Percentiles rank a stretch among this genome's conserved stretches.
Evolutionary conservation across 2,113 vertebrate species (phyloP).

Genomic region (Gobius niger): DNA sequence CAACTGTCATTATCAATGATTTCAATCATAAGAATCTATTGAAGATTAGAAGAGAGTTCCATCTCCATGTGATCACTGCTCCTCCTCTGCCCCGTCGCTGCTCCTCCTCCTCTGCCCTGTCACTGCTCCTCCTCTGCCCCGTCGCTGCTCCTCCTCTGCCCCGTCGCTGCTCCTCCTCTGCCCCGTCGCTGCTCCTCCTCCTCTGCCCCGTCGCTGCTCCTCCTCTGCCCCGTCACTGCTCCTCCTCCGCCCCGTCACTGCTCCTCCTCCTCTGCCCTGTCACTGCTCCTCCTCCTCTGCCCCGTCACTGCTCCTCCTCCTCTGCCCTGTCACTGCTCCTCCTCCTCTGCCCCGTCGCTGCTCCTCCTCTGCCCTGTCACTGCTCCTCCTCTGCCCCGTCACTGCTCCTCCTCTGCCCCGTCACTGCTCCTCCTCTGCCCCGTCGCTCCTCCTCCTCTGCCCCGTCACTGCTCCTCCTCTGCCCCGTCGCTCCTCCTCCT

Average conservation of each 20-base stretch:
- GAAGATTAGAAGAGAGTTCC: no score
- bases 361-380: not conserved
- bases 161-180: not conserved
- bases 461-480: not conserved
- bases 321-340: not conserved
- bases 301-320: not conserved
- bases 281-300: not conserved
- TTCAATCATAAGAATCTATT: no score
- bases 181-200: not conserved
- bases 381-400: not conserved
- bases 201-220: not conserved
- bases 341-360: not conserved
- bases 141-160: not conserved
- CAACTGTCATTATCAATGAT: no score
- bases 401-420: not conserved
- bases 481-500: not conserved
- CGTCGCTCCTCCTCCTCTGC: not conserved
- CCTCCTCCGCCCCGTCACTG: not conserved
- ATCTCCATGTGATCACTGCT: not conserved
- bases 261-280: not conserved
- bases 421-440: not conserved
- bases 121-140: not conserved
- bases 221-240: not conserved
- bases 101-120: not conserved
- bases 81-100: slow-evolving; percentile 21